phyloP scores from a whole-genome alignment of 1,140 invertebrate species.

The Ditylenchus dipsaci region DNA sequence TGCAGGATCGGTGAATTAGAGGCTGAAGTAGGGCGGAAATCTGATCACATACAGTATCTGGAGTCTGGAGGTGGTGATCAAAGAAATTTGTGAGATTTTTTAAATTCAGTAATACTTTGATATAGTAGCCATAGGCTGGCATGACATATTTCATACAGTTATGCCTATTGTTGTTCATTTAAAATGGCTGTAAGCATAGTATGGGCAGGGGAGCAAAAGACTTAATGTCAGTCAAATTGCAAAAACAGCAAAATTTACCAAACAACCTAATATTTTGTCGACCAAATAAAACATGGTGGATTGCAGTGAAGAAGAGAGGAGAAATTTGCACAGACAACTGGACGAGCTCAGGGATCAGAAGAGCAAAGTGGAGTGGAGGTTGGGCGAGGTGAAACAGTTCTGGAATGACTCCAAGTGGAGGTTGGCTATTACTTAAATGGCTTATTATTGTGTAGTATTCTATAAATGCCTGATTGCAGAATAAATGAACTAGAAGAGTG shows the following conservation, averaged over 20 bases:
- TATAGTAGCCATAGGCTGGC: too few species aligned
- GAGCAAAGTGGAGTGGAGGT: slow-evolving; percentile 27
- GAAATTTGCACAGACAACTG: neutral
- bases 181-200: too few species aligned
- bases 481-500: slow-evolving; percentile 7
- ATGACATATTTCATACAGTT: too few species aligned
- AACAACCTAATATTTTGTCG: neutral
- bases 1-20: slow-evolving; percentile 18
- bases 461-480: neutral
- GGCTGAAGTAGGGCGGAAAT: slow-evolving; percentile 3
- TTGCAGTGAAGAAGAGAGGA: neutral
- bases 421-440: neutral
- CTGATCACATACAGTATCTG: neutral
- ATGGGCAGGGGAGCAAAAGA: too few species aligned
- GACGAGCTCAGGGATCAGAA: slow-evolving; percentile 14
- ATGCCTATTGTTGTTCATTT: too few species aligned
- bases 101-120: too few species aligned
- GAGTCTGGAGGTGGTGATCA: neutral
- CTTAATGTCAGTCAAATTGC: too few species aligned
- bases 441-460: too few species aligned
- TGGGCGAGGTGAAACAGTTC: slow-evolving; percentile 28
- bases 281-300: neutral
- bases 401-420: slow-evolving; percentile 37
- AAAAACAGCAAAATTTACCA: too few species aligned
- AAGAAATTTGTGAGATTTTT: neutral